Evolutionary conservation across 2,113 vertebrate species (phyloP).

Genomic region (Ophiodon elongatus): DNA sequence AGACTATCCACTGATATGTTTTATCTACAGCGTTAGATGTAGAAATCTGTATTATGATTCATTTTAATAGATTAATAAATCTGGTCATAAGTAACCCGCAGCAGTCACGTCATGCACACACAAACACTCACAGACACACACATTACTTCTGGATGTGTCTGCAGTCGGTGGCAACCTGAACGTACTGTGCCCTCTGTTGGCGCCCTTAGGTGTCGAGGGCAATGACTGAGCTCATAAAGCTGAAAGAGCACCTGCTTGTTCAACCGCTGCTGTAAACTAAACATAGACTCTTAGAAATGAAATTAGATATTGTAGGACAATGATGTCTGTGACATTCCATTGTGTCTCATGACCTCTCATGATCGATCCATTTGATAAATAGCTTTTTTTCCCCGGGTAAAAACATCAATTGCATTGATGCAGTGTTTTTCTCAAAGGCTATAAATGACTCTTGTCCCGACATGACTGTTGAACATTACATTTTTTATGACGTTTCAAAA

Average conservation of each 20-base stretch:
- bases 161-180: slow-evolving; percentile 15
- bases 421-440: slow-evolving; percentile 11
- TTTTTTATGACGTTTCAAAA: neutral
- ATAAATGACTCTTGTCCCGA: neutral
- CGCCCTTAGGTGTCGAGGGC: neutral
- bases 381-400: neutral
- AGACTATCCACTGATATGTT: neutral
- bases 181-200: slow-evolving; percentile 60
- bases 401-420: neutral
- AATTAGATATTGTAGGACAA: neutral
- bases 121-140: neutral
- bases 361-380: neutral
- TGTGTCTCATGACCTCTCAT: neutral
- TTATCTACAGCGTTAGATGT: neutral
- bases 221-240: neutral
- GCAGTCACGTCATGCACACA: neutral
- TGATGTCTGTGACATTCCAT: neutral
- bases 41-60: neutral
- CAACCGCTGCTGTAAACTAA: neutral
- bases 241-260: neutral
- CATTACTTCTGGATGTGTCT: too few relatives aligned
- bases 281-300: neutral
- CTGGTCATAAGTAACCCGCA: neutral
- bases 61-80: neutral
- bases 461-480: neutral